Evolutionary conservation across 1,140 invertebrate species (phyloP).

Genomic region (Arctopsyche grandis): DNA sequence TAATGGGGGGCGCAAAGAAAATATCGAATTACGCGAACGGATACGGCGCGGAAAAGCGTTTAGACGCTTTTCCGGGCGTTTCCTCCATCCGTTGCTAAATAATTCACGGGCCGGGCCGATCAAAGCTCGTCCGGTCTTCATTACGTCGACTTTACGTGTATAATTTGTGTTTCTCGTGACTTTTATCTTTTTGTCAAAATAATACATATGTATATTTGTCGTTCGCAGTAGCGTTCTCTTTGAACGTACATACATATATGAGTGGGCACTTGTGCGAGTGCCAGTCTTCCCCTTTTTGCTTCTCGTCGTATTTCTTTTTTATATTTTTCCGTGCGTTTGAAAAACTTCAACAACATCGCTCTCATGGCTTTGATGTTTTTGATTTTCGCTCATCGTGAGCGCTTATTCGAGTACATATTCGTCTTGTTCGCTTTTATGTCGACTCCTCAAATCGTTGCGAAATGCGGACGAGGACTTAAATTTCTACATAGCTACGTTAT

Average conservation of each 20-base stretch:
- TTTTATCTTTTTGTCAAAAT: too few relatives aligned
- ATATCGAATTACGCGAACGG: not conserved
- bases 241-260: not conserved
- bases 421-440: not conserved
- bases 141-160: too few relatives aligned
- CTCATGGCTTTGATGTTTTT: conserved; percentile 5
- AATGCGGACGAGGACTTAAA: not conserved
- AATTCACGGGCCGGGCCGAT: not conserved
- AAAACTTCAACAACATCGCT: not conserved
- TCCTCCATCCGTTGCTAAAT: not conserved
- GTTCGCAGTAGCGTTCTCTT: not conserved
- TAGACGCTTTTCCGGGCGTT: not conserved
- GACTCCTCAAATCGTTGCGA: not conserved
- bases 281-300: too few relatives aligned
- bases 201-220: too few relatives aligned
- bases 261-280: too few relatives aligned
- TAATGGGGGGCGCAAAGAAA: not conserved
- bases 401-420: not conserved
- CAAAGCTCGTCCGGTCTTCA: not conserved
- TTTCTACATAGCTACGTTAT: not conserved
- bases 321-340: not conserved
- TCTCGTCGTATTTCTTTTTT: too few relatives aligned
- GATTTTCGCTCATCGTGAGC: not conserved
- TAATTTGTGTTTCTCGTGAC: too few relatives aligned
- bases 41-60: not conserved